Base-by-base conservation (phyloP, 1,140 invertebrate species). In the Calliopsis andreniformis region DNA sequence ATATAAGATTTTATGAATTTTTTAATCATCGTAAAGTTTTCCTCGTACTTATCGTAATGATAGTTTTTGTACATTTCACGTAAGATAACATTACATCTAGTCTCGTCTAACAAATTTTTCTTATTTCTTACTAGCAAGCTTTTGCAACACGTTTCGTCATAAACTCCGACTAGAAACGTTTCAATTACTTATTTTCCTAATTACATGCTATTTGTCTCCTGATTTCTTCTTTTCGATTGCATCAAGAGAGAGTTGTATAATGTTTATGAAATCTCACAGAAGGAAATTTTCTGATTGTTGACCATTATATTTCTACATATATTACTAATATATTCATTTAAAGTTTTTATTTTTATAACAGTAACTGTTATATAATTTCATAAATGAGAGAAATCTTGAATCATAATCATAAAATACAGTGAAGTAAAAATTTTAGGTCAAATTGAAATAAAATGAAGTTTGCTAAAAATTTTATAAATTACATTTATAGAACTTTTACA, bases 181-280 rank as follows among this genome's bases (percentile, higher is more conserved):
- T 75, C 32, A 28, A 67, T 67, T 45, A 32, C 14, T 53, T 67
- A 67, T 32, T 39, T 30, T 16, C 42, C 47, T 56, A 67, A 67
- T 67, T 58, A 16, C 14, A 3, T 45, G 51, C 32, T 28, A 67
- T 75, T 58, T 58, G 30, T 75, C 63, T 56, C 14, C 18, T 30
- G 20, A 47, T 43, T 43, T 43, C 49, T 55, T 32, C 25, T 1
- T 16, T 49, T 18, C 10, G 42, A 45, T 67, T 30, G 63, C 51
- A 7, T 35, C 51, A 7, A 20, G 28, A 10, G 14, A 10, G 1
- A 3, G 51, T 35, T 20, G 39, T n/a, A 28, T 10, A 67, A 39
- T 3, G 42, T 35, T 75, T 75, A 42, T 51, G 63, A 67, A 75
- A 75, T 55, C 51, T 28, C 14, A 20, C 12, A 30, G 39, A 47